Percentiles rank a stretch among this genome's conserved stretches.
Conservation (phyloP, 1,140 invertebrate species). For the Dendroctonus valens region DNA sequence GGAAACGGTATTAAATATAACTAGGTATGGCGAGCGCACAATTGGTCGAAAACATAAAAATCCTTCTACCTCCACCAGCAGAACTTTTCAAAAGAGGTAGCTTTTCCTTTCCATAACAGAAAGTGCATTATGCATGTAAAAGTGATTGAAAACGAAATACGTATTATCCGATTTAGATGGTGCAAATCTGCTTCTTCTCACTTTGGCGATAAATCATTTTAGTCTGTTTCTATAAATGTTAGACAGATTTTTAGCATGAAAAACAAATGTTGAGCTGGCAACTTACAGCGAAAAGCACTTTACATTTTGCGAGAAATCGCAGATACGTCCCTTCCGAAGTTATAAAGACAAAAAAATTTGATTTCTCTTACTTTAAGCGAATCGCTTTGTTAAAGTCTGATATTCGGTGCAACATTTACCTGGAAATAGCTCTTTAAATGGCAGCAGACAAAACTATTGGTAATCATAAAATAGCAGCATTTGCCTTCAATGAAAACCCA, state of each 20-base stretch:
- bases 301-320: constrained; percentile 18
- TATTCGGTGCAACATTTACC: too few species aligned
- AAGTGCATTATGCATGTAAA: not conserved
- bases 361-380: too few species aligned
- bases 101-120: constrained; percentile 1
- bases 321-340: constrained; percentile 8
- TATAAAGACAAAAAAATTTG: constrained; percentile 15
- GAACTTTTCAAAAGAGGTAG: too few species aligned
- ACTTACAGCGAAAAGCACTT: constrained; percentile 21
- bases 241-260: constrained; percentile 16
- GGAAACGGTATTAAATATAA: too few species aligned
- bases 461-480: too few species aligned
- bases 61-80: too few species aligned
- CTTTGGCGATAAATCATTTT: constrained; percentile 11
- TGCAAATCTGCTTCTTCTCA: not conserved
- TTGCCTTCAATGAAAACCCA: too few species aligned
- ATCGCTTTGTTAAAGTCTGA: too few species aligned
- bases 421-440: too few species aligned
- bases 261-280: constrained; percentile 11
- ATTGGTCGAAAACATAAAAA: too few species aligned
- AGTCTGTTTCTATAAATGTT: constrained; percentile 23
- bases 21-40: too few species aligned
- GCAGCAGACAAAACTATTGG: too few species aligned
- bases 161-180: constrained; percentile 1
- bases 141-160: constrained; percentile 9